Evolutionary conservation across 1,140 invertebrate genomes (phyloP).

Genomic region (Polypedilum vanderplanki): DNA sequence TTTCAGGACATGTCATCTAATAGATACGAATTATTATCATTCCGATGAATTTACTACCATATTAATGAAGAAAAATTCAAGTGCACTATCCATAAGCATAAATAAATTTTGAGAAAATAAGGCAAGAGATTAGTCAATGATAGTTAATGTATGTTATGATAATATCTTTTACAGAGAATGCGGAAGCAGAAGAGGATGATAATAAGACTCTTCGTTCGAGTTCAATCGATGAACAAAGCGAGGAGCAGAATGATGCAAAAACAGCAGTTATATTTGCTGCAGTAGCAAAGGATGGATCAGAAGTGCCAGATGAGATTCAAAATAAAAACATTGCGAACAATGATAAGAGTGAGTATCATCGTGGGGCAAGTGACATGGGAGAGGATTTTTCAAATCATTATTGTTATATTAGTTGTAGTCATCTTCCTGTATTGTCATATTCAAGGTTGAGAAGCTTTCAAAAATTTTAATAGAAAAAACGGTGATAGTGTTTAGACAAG

Average conservation of each 20-base stretch:
- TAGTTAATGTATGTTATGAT: constrained; percentile 5
- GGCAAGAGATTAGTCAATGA: not conserved
- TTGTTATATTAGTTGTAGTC: not conserved
- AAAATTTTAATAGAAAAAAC: too few species aligned
- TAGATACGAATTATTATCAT: not conserved
- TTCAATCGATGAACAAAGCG: not conserved
- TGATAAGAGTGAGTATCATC: not conserved
- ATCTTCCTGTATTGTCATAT: not conserved
- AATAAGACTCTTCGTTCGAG: constrained; percentile 12
- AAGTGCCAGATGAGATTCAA: not conserved
- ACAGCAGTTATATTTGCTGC: too few species aligned
- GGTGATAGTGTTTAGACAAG: too few species aligned
- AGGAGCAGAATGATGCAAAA: too few species aligned
- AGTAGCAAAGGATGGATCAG: too few species aligned
- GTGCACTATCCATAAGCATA: not conserved
- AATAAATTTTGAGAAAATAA: not conserved
- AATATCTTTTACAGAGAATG: constrained; percentile 10
- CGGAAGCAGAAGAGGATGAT: constrained; percentile 1
- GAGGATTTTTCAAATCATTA: not conserved
- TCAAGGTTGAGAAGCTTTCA: too few species aligned
- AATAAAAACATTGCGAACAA: not conserved
- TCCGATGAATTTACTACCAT: not conserved
- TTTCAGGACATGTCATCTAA: not conserved
- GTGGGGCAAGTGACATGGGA: not conserved
- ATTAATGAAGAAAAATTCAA: not conserved